phyloP scores from a whole-genome alignment of 35 echinoderm and acorn worm genomes.

The Apostichopus californicus region DNA sequence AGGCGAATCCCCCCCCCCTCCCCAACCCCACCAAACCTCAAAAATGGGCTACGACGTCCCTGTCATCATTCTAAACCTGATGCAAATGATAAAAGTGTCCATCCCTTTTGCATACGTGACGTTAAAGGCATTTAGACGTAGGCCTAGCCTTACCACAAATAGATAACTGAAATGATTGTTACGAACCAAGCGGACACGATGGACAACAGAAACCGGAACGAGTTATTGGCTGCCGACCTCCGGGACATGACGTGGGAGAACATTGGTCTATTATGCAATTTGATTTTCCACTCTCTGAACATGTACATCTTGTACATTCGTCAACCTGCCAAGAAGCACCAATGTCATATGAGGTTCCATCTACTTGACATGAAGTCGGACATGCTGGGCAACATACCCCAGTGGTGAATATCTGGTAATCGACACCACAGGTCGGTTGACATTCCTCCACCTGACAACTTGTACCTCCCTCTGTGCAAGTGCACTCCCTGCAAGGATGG shows the following conservation, averaged over 20 bases:
- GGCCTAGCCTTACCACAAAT: too few relatives aligned
- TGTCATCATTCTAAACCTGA: too few relatives aligned
- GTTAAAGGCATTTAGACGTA: too few relatives aligned
- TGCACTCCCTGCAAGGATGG: not conserved
- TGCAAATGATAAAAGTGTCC: too few relatives aligned
- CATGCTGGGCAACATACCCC: conserved; percentile 37
- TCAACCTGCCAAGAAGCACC: conserved; percentile 2
- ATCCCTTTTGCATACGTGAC: too few relatives aligned
- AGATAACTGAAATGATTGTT: not conserved
- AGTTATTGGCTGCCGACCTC: not conserved
- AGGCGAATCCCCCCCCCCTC: too few relatives aligned
- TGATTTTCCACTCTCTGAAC: not conserved
- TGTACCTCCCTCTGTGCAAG: not conserved
- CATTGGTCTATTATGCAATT: not conserved
- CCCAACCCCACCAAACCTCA: too few relatives aligned
- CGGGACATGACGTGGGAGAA: not conserved
- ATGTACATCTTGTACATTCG: conserved; percentile 6
- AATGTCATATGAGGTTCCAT: conserved; percentile 18
- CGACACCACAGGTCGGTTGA: not conserved
- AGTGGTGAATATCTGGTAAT: not conserved
- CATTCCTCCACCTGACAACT: not conserved
- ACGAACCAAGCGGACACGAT: conserved; percentile 3
- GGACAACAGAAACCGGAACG: conserved; percentile 13
- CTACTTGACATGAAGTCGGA: not conserved
- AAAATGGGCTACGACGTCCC: too few relatives aligned